Base-by-base conservation (phyloP, 2,888 invertebrate genomes). In the Drosophila hamatofila region DNA sequence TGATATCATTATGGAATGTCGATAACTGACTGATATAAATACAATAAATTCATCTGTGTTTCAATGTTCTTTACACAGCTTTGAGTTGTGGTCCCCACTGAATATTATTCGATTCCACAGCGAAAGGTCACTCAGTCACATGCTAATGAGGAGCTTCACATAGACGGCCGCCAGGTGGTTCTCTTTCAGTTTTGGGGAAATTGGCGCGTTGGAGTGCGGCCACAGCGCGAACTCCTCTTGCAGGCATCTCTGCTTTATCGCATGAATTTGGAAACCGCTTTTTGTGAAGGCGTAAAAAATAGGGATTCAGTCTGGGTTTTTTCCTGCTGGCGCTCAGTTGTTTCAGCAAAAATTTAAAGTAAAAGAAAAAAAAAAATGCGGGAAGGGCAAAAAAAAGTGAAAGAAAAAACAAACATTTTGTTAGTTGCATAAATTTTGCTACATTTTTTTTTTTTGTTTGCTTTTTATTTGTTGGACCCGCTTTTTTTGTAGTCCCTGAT, bases 371-470 rank as follows among this genome's bases (percentile, higher is more conserved):
- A 83, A 75, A 86, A 75, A 65, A 30, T 44, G 72, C 70, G n/a
- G 11, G 16, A 5, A 27, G 57, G 14, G 56, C 48, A 46, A 56
- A 46, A 48, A 46, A 48, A 2, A 39, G 6, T 4, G 35, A 39
- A 48, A 60, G 23, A 60, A 63, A 54, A 66, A 67, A 67, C 51
- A 72, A 81, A 81, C 75, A 88, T 85, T 83, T 85, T 80, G 81
- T 80, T 85, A 77, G 85, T 86, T 88, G 84, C 85, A 84, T 85
- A 85, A 88, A 85, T 85, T 85, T 80, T 56, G 69, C 58, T 68
- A 44, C 27, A 58, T 52, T 58, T 48, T 54, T 51, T 41, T 9
- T n/a, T 18, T 9, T 18, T 37, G n/a, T 14, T 58, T 65, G 7
- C 9, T 30, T 8, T 9, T 30, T 59, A 49, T 56, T 5, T 18